phyloP scores from a whole-genome alignment of 2,888 invertebrate genomes.

The Seira sanloemensis region DNA sequence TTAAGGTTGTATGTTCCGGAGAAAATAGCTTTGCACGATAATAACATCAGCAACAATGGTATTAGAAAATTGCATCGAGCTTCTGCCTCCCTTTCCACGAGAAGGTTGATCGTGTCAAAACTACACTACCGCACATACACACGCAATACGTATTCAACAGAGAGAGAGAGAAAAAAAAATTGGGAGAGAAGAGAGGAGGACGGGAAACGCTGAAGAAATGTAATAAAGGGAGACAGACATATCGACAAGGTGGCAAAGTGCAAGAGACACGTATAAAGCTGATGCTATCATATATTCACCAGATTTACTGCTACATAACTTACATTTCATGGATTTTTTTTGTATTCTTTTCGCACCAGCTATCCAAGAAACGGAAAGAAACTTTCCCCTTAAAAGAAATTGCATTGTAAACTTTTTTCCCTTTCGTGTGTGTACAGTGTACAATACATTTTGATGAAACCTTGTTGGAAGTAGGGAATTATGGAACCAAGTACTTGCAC shows the following conservation, averaged over 20 bases:
- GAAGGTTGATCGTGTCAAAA: constrained; percentile 8
- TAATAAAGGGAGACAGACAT: constrained; percentile 59
- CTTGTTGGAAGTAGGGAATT: background rate
- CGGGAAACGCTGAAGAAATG: constrained; percentile 7
- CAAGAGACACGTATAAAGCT: constrained; percentile 49
- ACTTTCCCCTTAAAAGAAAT: constrained; percentile 58
- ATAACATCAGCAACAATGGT: constrained; percentile 40
- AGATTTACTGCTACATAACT: constrained; percentile 56
- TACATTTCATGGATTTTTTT: constrained; percentile 43
- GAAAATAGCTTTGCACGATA: constrained; percentile 35
- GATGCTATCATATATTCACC: constrained; percentile 53
- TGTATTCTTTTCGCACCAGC: constrained; percentile 51
- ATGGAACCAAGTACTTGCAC: background rate
- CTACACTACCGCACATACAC: background rate
- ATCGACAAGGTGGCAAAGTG: constrained; percentile 49
- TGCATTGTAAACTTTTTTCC: constrained; percentile 46
- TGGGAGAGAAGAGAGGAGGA: background rate
- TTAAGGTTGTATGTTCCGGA: constrained; percentile 14
- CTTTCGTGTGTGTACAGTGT: background rate
- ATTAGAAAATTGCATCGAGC: constrained; percentile 30
- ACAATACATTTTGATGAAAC: background rate
- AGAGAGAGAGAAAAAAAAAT: background rate
- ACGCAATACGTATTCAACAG: background rate
- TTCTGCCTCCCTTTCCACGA: background rate
- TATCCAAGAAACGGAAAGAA: constrained; percentile 31